Conservation (phyloP, 2,113 vertebrate genomes). For the Paramormyrops kingsleyae region DNA sequence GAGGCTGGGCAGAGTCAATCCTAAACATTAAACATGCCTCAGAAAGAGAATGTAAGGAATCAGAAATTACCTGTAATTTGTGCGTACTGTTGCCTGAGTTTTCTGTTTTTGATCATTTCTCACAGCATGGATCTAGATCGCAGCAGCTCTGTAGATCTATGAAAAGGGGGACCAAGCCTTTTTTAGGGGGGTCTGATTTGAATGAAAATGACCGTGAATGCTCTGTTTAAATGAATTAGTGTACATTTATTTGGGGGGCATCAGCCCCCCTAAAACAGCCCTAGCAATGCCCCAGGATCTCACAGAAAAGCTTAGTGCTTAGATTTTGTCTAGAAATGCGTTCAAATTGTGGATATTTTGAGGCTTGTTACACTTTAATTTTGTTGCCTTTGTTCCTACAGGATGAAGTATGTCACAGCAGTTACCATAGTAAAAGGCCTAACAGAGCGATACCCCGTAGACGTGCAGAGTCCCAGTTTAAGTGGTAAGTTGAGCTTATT, state of each 20-base stretch:
- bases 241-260: neutral
- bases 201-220: neutral
- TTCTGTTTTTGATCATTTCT: neutral
- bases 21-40: neutral
- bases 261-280: neutral
- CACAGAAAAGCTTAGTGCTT: neutral
- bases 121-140: neutral
- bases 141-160: neutral
- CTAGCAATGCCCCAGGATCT: neutral
- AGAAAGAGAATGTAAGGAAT: neutral
- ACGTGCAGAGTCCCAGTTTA: conserved; percentile 47
- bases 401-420: conserved; percentile 61
- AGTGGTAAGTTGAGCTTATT: conserved; percentile 53
- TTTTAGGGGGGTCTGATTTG: neutral
- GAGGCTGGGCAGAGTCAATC: neutral
- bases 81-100: neutral
- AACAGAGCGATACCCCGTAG: conserved; percentile 2
- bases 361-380: neutral
- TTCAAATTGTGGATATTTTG: neutral
- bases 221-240: neutral
- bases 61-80: neutral
- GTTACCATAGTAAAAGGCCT: conserved; percentile 46
- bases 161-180: neutral
- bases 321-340: neutral
- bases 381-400: conserved; percentile 27